These are phyloP conservation scores for Trichomalopsis sarcophagae DNA, from an alignment of 1,140 invertebrate species.

Conservation along the genomic window DNA sequence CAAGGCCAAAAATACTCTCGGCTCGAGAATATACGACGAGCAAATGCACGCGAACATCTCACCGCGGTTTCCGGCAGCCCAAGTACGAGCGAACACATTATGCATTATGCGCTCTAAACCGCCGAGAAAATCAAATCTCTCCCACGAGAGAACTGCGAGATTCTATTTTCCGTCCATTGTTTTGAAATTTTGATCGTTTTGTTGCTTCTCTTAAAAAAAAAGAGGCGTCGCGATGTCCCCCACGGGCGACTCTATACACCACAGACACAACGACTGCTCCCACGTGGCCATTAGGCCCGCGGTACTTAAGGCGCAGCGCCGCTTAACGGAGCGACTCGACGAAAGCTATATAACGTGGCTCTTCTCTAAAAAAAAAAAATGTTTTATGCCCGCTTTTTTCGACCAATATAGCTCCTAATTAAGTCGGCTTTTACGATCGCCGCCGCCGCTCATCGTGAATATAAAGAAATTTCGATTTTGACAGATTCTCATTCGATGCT, in stretches of 20 bases:
- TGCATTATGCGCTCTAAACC: too few species aligned
- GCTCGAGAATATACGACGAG: background rate
- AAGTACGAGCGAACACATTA: too few species aligned
- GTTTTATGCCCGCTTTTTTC: slow-evolving; percentile 14
- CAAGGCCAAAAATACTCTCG: background rate
- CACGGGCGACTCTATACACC: background rate
- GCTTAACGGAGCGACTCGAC: background rate
- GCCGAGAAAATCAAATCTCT: background rate
- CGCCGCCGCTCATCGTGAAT: background rate
- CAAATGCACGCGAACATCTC: too few species aligned
- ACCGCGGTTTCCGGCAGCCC: too few species aligned
- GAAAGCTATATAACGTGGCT: too few species aligned
- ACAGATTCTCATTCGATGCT: background rate
- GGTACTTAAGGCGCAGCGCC: slow-evolving; percentile 60
- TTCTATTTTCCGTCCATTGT: slow-evolving; percentile 45
- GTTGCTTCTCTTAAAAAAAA: slow-evolving; percentile 52
- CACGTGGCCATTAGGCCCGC: slow-evolving; percentile 63
- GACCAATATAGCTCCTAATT: background rate
- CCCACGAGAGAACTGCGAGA: slow-evolving; percentile 3
- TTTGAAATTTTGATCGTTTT: slow-evolving; percentile 24
- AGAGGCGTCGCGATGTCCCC: slow-evolving; percentile 52
- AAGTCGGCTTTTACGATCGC: slow-evolving; percentile 15
- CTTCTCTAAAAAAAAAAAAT: background rate
- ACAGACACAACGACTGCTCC: slow-evolving; percentile 52
- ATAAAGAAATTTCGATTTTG: slow-evolving; percentile 1